These are phyloP conservation scores for Plusia festucae DNA, from an alignment of 2,888 invertebrate genomes.

Conservation along the genomic window DNA sequence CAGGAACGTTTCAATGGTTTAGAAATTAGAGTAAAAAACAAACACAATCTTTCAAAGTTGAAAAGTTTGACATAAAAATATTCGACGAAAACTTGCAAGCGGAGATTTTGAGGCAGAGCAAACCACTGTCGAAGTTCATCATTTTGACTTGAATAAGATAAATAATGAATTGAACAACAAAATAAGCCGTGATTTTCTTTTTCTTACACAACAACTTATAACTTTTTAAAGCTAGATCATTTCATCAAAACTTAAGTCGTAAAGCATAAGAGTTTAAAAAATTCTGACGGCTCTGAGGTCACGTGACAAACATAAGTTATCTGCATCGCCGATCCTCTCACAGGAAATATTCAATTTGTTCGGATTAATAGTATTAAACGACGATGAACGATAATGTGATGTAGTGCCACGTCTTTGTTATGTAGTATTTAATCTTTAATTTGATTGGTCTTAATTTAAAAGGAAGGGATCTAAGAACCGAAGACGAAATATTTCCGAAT, in stretches of 20 bases:
- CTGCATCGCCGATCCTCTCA: slow-evolving; percentile 7
- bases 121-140: neutral
- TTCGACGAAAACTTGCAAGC: neutral
- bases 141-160: neutral
- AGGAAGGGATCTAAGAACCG: too few relatives aligned
- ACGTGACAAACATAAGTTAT: neutral
- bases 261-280: neutral
- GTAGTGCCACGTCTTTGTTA: neutral
- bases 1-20: too few relatives aligned
- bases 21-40: too few relatives aligned
- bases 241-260: neutral
- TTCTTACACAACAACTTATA: neutral
- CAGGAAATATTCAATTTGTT: slow-evolving; percentile 29
- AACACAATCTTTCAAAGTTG: neutral
- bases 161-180: neutral
- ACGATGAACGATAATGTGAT: neutral
- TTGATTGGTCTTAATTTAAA: too few relatives aligned
- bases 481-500: too few relatives aligned
- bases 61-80: neutral
- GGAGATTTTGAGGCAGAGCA: neutral
- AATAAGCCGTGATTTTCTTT: neutral
- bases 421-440: too few relatives aligned
- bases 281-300: neutral
- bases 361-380: neutral
- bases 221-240: neutral